Evolutionary conservation across 2,888 invertebrate genomes (phyloP), one percentile per base, ranked within the genome.

Genomic region (Alviniconcha strummeri): DNA sequence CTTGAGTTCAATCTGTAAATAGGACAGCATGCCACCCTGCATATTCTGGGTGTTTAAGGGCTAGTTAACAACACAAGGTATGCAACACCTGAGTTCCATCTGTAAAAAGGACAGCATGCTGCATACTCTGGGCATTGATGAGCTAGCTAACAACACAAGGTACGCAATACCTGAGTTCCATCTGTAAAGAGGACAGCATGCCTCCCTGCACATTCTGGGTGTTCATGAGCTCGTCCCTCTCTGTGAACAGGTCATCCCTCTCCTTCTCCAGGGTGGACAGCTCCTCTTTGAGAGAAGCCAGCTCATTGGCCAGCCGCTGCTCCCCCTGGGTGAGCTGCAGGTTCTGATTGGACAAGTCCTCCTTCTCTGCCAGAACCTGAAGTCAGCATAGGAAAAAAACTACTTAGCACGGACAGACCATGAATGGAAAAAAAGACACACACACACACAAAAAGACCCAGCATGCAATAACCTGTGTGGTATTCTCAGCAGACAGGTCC

Each of bases 271-370:
- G 74, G 9, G 83, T 81, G 80, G 88, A 86, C 19, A 86, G 71
- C 56, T 83, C 83, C 81, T 85, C 81, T 67, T 83, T 86, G 69
- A 84, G 82, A 76, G 82, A 77, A 15, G 82, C 81, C 72, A 87
- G 74, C 83, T 88, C 85, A 82, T 86, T 88, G n/a, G 89, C 87
- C 72, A 91, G 81, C 71, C 88, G 87, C 76, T 90, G 87, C 85
- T 91, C 91, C 77, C 86, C 86, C 81, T 89, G 88, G 78, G 85
- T 88, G 9, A 90, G 85, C 57, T 84, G 85, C 19, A 88, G 83
- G 80, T 90, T 91, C 82, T 90, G 86, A 86, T 85, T 89, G 77
- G 87, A 86, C 85, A 91, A 80, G 76, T 89, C 88, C 79, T 89
- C 90, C 80, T 89, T 90, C 83, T 90, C 85, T 36, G 57, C 82